Evolutionary conservation across 2,797 vertebrate genomes (phyloP).

Genomic region (Acrossocheilus fasciatus): DNA sequence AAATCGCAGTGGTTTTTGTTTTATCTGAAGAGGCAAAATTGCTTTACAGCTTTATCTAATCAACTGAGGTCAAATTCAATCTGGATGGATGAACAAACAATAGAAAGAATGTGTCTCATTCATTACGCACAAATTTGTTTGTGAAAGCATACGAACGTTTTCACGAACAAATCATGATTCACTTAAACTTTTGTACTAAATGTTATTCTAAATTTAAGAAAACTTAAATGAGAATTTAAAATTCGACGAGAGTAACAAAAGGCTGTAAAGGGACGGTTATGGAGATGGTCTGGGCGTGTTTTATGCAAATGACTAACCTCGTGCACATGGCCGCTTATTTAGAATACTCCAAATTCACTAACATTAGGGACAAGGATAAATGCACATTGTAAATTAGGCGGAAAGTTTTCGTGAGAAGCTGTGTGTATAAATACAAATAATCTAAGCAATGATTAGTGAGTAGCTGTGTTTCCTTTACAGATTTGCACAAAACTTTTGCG

Average conservation of each 20-base stretch:
- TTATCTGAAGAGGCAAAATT: not conserved
- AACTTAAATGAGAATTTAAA: not conserved
- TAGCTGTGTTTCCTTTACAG: too few relatives aligned
- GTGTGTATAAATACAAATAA: too few relatives aligned
- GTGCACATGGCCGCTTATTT: too few relatives aligned
- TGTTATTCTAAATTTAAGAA: not conserved
- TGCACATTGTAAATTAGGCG: too few relatives aligned
- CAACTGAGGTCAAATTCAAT: not conserved
- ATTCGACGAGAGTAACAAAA: not conserved
- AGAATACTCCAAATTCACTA: too few relatives aligned
- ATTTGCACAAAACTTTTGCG: too few relatives aligned
- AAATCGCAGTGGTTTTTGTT: not conserved
- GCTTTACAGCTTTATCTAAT: slow-evolving; percentile 22
- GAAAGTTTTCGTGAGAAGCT: too few relatives aligned
- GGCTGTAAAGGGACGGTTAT: not conserved
- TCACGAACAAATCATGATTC: not conserved
- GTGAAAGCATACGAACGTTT: not conserved
- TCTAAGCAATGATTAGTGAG: too few relatives aligned
- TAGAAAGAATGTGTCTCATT: not conserved
- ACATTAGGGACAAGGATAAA: too few relatives aligned
- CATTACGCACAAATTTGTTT: not conserved
- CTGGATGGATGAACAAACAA: not conserved
- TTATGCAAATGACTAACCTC: too few relatives aligned
- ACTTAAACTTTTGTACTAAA: not conserved
- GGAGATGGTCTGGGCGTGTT: too few relatives aligned